Evolutionary conservation across 1,140 invertebrate species (phyloP), one percentile per base, ranked within the genome.

Genomic region (Harpegnathos saltator): DNA sequence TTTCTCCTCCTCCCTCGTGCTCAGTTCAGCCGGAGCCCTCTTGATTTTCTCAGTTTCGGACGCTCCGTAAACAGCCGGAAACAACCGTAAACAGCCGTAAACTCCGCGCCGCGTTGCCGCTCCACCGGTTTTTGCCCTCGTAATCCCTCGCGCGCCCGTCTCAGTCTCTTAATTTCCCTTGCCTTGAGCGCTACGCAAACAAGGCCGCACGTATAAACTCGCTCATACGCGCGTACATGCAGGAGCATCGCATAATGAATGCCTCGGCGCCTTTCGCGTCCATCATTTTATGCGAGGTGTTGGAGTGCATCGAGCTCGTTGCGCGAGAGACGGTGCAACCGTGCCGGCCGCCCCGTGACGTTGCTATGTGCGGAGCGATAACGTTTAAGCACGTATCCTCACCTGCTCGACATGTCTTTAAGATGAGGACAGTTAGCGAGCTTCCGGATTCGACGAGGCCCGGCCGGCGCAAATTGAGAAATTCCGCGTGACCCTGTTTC

Each of bases 21-120:
- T 73, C 54, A 9, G 33, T 59, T 38, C n/a, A n/a, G 33, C n/a
- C 50, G 17, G 33, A 29, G 65, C 65, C 38, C 33, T 58, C 65
- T 80, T 80, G 75, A 80, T 80, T 80, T 71, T 71, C 75, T 58
- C 75, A 80, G 66, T 58, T 80, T 80, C 65, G 75, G 65, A 58
- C 52, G 52, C 54, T 80, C 26, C 33, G 65, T 71, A 71, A 71
- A 80, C 75, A 78, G 2, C 33, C 50, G 50, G 63, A 69, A 78
- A 78, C 65, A 80, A 69, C 65, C 52, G 75, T 80, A 80, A 80
- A 80, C 75, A 80, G 65, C 19, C 65, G 52, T 80, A 80, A 78
- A 80, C 74, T 65, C 73, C 71, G 61, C 38, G 24, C 22, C 17
- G 38, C 26, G 44, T 44, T 14, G 52, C 17, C 56, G 52, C 22